These are phyloP conservation scores for Eueremaeus valkanovi DNA, from an alignment of 2,888 invertebrate genomes.

Conservation along the genomic window DNA sequence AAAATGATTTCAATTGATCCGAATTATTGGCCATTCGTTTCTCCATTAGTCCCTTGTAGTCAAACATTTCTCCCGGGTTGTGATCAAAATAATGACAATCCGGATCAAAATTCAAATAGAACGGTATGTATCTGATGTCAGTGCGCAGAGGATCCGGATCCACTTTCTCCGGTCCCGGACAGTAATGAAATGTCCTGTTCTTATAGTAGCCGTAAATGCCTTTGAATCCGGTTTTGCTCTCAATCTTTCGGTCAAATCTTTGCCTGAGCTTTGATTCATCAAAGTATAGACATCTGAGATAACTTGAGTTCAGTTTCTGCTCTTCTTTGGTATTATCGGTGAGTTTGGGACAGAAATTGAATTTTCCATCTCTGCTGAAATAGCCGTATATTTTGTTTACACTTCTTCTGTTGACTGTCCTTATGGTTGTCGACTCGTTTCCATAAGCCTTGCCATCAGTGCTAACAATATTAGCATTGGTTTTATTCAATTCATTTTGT, in stretches of 20 bases:
- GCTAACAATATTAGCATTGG: neutral
- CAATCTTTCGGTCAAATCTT: neutral
- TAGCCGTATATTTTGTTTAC: neutral
- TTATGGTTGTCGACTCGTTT: neutral
- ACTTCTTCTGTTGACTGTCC: neutral
- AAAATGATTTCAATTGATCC: neutral
- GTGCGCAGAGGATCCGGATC: neutral
- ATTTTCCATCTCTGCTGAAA: neutral
- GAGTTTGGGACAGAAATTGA: neutral
- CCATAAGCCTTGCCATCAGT: neutral
- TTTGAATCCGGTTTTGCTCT: neutral
- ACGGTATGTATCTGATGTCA: neutral
- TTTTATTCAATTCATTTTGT: neutral
- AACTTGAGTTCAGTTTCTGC: neutral
- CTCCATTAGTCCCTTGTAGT: neutral
- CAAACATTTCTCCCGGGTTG: neutral
- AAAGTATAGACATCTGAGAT: neutral
- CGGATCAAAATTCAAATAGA: neutral
- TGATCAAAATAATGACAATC: neutral
- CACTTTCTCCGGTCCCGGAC: neutral
- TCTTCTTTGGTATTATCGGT: neutral
- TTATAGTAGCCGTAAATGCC: neutral
- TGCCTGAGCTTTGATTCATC: neutral
- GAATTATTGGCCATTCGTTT: neutral
- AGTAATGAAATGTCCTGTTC: neutral